These are phyloP conservation scores for Acanthosepion lycidas DNA, from an alignment of 2,888 invertebrate genomes.

Conservation along the genomic window DNA sequence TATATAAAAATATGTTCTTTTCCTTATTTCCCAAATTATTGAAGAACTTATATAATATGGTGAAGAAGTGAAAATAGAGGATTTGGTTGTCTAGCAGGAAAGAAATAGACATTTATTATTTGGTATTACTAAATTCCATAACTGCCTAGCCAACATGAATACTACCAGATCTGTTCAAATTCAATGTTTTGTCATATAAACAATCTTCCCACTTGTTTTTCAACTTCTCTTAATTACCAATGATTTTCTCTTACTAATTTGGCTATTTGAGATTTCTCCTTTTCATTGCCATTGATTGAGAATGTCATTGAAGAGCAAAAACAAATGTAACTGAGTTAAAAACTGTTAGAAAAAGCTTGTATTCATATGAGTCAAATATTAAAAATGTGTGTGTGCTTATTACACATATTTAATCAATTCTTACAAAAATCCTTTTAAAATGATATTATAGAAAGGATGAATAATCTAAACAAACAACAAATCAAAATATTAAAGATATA, in stretches of 20 bases:
- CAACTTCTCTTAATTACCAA: conserved; percentile 6
- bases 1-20: not conserved
- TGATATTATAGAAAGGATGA: not conserved
- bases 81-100: not conserved
- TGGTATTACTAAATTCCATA: not conserved
- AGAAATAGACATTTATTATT: not conserved
- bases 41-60: not conserved
- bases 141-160: not conserved
- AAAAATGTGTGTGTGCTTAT: not conserved
- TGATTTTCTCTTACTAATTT: not conserved
- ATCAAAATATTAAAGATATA: too few relatives aligned
- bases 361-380: not conserved
- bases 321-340: conserved; percentile 3
- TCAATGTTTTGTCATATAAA: not conserved
- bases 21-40: not conserved
- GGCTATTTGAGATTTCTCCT: not conserved
- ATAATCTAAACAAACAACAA: not conserved
- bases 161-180: not conserved
- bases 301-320: not conserved
- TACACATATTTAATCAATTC: not conserved
- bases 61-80: not conserved
- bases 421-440: not conserved
- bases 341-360: not conserved
- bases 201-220: not conserved
- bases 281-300: not conserved